A percentile compares a stretch with the other conserved stretches of the same genome.
Evolutionary conservation across 2,888 invertebrate genomes (phyloP).

Genomic region (Callimorpha dominula): DNA sequence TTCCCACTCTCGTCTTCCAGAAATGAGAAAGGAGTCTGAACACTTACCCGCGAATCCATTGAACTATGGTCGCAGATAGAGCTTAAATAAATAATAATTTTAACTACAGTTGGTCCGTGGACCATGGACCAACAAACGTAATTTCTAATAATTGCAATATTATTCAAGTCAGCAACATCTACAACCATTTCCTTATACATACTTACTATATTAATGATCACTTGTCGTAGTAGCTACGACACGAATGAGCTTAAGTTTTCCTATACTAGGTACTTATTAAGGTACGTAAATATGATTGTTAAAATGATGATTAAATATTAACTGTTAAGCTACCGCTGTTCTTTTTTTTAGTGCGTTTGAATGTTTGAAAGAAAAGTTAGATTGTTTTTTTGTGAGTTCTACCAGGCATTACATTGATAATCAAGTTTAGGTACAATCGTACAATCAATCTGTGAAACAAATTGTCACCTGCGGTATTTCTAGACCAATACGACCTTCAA

Average conservation of each 20-base stretch:
- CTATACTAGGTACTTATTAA: no score
- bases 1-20: no score
- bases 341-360: background rate
- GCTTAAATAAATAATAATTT: background rate
- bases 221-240: background rate
- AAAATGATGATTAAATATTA: background rate
- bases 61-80: no score
- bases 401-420: conserved; percentile 22
- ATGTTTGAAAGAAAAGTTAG: background rate
- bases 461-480: no score
- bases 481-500: no score
- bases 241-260: background rate
- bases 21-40: no score
- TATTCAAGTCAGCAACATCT: background rate
- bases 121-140: background rate
- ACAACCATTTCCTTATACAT: background rate
- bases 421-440: conserved; percentile 12
- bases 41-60: background rate
- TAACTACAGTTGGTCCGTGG: background rate
- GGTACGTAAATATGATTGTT: background rate
- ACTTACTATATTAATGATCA: background rate
- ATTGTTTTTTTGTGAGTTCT: background rate
- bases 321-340: background rate
- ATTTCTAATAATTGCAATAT: no score
- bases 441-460: no score